phyloP scores from a whole-genome alignment of 2,797 vertebrate species.

The Labroides dimidiatus region DNA sequence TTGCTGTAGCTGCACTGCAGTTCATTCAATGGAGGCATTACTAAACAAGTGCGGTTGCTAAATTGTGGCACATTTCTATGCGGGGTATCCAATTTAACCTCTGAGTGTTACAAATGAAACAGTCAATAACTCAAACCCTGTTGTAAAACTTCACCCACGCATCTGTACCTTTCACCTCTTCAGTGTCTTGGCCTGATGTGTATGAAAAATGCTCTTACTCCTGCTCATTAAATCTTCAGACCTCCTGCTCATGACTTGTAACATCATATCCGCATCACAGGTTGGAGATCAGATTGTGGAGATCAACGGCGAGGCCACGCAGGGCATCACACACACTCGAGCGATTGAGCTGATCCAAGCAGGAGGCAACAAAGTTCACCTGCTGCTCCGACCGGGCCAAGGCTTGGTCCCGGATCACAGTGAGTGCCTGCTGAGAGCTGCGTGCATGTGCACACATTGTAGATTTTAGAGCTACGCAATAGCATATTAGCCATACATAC shows the following conservation, averaged over 20 bases:
- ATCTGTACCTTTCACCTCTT: too few relatives aligned
- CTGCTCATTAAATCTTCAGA: neutral
- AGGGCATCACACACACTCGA: constrained; percentile 97
- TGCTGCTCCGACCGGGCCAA: constrained; percentile 93
- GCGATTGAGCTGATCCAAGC: constrained; percentile 99
- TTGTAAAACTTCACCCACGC: neutral
- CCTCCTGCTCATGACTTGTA: neutral
- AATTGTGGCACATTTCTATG: neutral
- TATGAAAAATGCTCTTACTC: too few relatives aligned
- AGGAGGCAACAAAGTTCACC: constrained; percentile 93
- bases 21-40: neutral
- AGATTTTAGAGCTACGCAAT: constrained; percentile 3
- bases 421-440: constrained; percentile 75
- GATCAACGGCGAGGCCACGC: constrained; percentile 97
- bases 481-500: constrained; percentile 33
- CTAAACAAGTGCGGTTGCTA: neutral
- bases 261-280: constrained; percentile 72
- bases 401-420: constrained; percentile 95
- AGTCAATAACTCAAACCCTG: neutral
- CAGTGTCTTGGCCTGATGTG: neutral
- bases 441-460: constrained; percentile 25
- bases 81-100: neutral
- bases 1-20: too few relatives aligned
- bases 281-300: constrained; percentile 99
- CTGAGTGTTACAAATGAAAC: neutral